These are phyloP conservation scores for Cephonodes hylas DNA, from an alignment of 2,888 invertebrate genomes.

Conservation along the genomic window DNA sequence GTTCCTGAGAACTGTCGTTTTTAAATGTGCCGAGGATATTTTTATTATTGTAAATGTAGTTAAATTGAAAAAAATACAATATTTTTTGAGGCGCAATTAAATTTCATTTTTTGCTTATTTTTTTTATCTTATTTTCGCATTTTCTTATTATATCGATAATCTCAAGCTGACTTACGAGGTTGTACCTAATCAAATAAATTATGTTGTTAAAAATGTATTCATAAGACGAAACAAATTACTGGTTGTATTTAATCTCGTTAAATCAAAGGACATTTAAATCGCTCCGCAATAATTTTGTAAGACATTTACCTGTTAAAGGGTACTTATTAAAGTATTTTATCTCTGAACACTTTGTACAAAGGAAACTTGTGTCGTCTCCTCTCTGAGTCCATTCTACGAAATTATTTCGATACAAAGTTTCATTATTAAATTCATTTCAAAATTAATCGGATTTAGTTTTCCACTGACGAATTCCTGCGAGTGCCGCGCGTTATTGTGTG, in stretches of 20 bases:
- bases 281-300: background rate
- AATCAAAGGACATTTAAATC: background rate
- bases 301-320: background rate
- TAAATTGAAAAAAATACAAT: no score
- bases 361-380: background rate
- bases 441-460: constrained; percentile 1
- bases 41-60: no score
- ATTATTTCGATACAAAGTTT: constrained; percentile 9
- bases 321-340: constrained; percentile 6
- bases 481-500: background rate
- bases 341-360: background rate
- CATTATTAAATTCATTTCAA: constrained; percentile 3
- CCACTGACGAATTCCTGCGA: background rate
- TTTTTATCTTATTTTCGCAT: no score
- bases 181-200: no score
- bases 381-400: background rate
- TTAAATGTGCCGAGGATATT: no score
- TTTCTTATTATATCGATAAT: no score
- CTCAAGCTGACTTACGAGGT: no score
- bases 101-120: no score
- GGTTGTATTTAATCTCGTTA: background rate
- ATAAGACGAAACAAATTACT: no score
- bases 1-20: no score
- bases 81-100: no score
- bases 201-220: no score